Conservation (phyloP, 2,113 vertebrate species). For the Macaca nemestrina region DNA sequence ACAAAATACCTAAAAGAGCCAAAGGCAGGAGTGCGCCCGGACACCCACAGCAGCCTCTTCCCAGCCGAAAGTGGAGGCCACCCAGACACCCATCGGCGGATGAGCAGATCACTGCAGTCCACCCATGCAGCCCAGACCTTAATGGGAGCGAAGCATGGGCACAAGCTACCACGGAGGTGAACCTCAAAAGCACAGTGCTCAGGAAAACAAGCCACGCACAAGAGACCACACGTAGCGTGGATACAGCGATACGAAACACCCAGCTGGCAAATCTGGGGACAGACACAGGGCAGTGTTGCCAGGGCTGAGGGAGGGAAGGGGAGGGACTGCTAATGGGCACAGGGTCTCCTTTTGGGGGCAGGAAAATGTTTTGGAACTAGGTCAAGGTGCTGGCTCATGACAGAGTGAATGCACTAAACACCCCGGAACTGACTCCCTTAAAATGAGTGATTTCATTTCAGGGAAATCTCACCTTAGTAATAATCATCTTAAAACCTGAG, state of each 20-base stretch:
- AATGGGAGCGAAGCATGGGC: background rate
- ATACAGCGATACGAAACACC: accelerated
- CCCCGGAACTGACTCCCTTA: background rate
- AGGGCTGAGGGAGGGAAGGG: accelerated
- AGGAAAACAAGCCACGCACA: background rate
- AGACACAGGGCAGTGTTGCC: background rate
- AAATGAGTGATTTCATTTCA: background rate
- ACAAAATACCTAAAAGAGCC: too few relatives aligned
- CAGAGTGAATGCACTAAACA: accelerated
- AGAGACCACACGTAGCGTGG: accelerated
- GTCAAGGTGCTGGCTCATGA: accelerated
- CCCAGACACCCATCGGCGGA: accelerated
- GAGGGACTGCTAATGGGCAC: accelerated
- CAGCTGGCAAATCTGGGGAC: accelerated
- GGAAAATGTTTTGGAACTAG: too few relatives aligned
- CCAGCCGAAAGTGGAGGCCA: accelerated
- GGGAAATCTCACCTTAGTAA: background rate
- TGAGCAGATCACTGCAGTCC: accelerated
- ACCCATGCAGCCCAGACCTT: accelerated
- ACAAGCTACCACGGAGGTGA: accelerated
- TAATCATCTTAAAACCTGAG: background rate
- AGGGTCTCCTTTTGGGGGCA: background rate
- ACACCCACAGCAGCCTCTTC: background rate
- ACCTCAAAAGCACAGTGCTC: accelerated
- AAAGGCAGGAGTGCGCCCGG: background rate